Evolutionary conservation across 2,797 vertebrate genomes (phyloP).

Genomic region (Choloepus didactylus): DNA sequence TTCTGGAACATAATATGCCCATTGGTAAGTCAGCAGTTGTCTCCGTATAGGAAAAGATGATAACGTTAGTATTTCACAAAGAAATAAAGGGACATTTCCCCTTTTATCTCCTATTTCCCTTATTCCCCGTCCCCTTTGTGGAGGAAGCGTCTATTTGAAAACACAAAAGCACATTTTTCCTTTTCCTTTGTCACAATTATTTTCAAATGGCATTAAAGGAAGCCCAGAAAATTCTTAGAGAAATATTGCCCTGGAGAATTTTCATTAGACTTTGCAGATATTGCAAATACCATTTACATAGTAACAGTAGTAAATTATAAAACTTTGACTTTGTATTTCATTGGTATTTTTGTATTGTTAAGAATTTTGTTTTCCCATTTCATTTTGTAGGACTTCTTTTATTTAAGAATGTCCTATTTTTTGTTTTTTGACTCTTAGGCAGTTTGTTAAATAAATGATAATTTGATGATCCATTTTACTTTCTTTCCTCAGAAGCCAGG

Average conservation of each 20-base stretch:
- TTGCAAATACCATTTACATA: background rate
- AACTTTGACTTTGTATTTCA: background rate
- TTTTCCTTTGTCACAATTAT: slow-evolving; percentile 8
- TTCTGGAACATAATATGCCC: background rate
- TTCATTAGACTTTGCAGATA: background rate
- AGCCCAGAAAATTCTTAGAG: background rate
- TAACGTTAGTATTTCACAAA: background rate
- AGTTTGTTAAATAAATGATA: slow-evolving; percentile 28
- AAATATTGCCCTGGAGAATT: background rate
- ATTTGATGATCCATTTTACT: background rate
- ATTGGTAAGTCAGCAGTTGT: background rate
- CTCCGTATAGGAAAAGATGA: background rate
- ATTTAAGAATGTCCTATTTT: background rate
- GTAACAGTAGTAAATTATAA: background rate
- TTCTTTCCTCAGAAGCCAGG: background rate
- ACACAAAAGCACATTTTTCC: background rate
- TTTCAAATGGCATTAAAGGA: slow-evolving; percentile 1
- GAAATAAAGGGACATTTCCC: background rate
- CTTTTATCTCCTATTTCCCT: background rate
- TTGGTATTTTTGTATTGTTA: slow-evolving; percentile 7
- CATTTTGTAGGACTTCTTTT: background rate
- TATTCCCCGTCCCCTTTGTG: slow-evolving; percentile 9
- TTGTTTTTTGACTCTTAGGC: background rate
- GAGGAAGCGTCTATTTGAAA: slow-evolving; percentile 45
- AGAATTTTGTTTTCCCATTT: background rate